A percentile compares a stretch with the other conserved stretches of the same genome.
Conservation (phyloP, 2,888 invertebrate genomes). For the Hesperia comma region DNA sequence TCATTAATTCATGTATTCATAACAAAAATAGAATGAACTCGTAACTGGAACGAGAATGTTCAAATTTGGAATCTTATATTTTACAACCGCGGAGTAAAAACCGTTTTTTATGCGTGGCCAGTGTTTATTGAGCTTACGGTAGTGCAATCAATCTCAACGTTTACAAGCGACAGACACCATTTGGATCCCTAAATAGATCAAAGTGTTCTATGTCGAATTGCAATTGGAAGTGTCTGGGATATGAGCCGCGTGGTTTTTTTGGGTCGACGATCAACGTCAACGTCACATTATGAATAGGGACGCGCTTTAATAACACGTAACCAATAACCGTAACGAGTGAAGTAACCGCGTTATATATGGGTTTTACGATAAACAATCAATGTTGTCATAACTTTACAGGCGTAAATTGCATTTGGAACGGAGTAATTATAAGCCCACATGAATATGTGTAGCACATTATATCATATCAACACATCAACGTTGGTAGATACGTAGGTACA, state of each 20-base stretch:
- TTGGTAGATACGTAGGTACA: too few relatives aligned
- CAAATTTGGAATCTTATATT: slow-evolving; percentile 17
- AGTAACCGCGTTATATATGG: too few relatives aligned
- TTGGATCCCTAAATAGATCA: slow-evolving; percentile 75
- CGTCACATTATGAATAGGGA: not conserved
- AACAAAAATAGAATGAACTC: slow-evolving; percentile 1
- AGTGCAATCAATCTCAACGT: slow-evolving; percentile 62
- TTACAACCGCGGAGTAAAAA: slow-evolving; percentile 23
- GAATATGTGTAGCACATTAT: too few relatives aligned
- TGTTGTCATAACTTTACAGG: too few relatives aligned
- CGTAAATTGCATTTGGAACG: too few relatives aligned
- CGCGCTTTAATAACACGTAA: slow-evolving; percentile 8
- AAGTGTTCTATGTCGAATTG: slow-evolving; percentile 61
- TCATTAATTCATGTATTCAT: not conserved
- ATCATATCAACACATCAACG: too few relatives aligned
- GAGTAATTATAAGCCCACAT: too few relatives aligned
- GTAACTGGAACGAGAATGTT: slow-evolving; percentile 18
- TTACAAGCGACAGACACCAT: slow-evolving; percentile 61
- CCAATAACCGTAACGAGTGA: not conserved
- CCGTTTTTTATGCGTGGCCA: slow-evolving; percentile 22
- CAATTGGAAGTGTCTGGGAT: slow-evolving; percentile 59
- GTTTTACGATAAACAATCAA: too few relatives aligned
- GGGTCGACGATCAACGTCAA: slow-evolving; percentile 14
- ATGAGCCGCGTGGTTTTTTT: slow-evolving; percentile 62
- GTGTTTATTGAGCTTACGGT: slow-evolving; percentile 52